Evolutionary conservation across 2,888 invertebrate genomes (phyloP), one percentile per base, ranked within the genome.

Genomic region (Taenaris catops): DNA sequence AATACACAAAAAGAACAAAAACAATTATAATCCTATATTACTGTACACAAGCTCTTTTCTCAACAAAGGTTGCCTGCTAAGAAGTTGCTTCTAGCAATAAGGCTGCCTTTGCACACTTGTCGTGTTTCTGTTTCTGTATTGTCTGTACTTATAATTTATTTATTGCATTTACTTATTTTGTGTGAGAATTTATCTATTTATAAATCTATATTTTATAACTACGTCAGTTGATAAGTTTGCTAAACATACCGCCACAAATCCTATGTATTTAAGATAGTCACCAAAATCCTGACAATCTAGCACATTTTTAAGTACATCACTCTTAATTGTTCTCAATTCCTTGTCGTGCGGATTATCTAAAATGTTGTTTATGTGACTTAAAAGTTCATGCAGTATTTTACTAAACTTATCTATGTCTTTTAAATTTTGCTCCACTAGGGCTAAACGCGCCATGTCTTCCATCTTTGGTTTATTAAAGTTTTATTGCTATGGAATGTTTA

Each of bases 391-490:
- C 4, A 86, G 51, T 41, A 81, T 50, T 60, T 63, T 67, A 48
- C 55, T 60, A 43, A 69, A 86, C 40, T 60, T 63, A 38, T 71
- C 60, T 8, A 44, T 34, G 38, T 76, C 65, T 34, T 62, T 51
- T 10, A 81, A 48, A 42, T 59, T 62, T 52, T 75, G 72, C 54
- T 86, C 86, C n/a, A 86, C 61, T 18, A 79, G 50, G 42, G 84
- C 86, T 27, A 86, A 61, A 32, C 84, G 73, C 20, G 86, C 84
- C 66, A 73, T 76, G 44, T 80, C 78, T 46, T 86, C 84, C 86
- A 86, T 86, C 61, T 49, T 53, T 50, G 11, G 7, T 41, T 44
- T 29, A 33, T 25, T 35, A 32, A 27, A 41, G 29, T 43, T 38
- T 37, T 24, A 27, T 23, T 34, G 27, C 38, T 41, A 33, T 14